Evolutionary conservation across 2,113 vertebrate species (phyloP).

Genomic region (Okapia johnstoni): DNA sequence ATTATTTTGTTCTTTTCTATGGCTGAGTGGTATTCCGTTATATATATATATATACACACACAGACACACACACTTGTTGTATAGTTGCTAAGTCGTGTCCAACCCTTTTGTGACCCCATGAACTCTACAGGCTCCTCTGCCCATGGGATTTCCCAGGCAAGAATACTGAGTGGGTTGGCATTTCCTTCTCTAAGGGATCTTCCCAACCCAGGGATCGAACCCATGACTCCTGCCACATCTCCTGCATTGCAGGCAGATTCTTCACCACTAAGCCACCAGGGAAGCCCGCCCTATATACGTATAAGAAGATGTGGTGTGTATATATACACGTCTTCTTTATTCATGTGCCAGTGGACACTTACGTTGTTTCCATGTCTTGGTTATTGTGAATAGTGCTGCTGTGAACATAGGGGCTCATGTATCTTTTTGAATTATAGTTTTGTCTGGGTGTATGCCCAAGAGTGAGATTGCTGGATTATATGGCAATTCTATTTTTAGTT

Average conservation of each 20-base stretch:
- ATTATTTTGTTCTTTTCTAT: neutral
- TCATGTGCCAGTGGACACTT: neutral
- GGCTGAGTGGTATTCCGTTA: neutral
- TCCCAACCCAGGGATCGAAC: neutral
- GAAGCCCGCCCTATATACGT: accelerated
- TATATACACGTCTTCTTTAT: neutral
- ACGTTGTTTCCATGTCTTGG: neutral
- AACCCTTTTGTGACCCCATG: neutral
- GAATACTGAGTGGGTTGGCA: neutral
- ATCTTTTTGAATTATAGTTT: neutral
- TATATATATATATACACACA: neutral
- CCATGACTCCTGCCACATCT: neutral
- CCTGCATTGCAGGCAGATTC: neutral
- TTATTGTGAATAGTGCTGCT: neutral
- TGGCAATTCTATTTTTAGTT: neutral
- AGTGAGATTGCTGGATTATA: neutral
- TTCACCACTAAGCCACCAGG: neutral
- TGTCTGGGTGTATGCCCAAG: neutral
- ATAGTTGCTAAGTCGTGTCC: neutral
- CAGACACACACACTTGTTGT: neutral
- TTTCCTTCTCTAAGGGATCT: neutral
- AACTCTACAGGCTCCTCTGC: neutral
- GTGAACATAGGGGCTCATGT: neutral
- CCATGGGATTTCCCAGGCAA: neutral
- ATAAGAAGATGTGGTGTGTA: neutral